phyloP scores from a whole-genome alignment of 2,113 vertebrate genomes.

The Strigops habroptila region DNA sequence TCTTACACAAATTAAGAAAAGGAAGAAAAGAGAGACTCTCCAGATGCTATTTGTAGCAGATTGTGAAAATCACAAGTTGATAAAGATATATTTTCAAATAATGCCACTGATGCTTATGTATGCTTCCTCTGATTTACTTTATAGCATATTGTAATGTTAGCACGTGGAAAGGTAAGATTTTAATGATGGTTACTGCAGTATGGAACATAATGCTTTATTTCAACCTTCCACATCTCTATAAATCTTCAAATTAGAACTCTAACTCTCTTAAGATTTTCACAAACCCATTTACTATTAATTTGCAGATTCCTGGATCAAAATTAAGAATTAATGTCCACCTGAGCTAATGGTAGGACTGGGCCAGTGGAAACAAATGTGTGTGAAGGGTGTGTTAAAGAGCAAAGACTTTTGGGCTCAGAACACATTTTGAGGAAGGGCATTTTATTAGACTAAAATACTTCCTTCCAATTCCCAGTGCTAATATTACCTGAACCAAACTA shows the following conservation, averaged over 20 bases:
- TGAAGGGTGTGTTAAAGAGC: not conserved
- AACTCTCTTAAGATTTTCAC: not conserved
- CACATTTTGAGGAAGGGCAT: not conserved
- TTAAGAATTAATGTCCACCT: conserved; percentile 75
- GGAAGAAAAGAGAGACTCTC: not conserved
- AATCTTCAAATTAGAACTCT: not conserved
- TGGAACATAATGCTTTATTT: not conserved
- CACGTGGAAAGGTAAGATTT: not conserved
- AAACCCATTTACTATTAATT: conserved; percentile 57
- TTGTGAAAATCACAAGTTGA: not conserved
- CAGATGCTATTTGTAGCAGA: not conserved
- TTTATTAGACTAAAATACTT: not conserved
- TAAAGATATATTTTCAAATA: not conserved
- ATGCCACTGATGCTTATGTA: not conserved
- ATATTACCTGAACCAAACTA: not conserved
- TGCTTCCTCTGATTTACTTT: not conserved
- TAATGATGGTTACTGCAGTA: not conserved
- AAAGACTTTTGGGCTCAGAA: not conserved
- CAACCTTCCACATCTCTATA: not conserved
- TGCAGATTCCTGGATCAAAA: conserved; percentile 67
- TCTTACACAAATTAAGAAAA: not conserved
- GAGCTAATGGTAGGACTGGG: conserved; percentile 66
- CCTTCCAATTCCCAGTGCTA: not conserved
- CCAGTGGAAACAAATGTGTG: not conserved
- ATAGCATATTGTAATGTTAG: not conserved